A percentile compares a stretch with the other conserved stretches of the same genome.
Evolutionary conservation across 1,140 invertebrate genomes (phyloP).

Genomic region (Magallana angulata): DNA sequence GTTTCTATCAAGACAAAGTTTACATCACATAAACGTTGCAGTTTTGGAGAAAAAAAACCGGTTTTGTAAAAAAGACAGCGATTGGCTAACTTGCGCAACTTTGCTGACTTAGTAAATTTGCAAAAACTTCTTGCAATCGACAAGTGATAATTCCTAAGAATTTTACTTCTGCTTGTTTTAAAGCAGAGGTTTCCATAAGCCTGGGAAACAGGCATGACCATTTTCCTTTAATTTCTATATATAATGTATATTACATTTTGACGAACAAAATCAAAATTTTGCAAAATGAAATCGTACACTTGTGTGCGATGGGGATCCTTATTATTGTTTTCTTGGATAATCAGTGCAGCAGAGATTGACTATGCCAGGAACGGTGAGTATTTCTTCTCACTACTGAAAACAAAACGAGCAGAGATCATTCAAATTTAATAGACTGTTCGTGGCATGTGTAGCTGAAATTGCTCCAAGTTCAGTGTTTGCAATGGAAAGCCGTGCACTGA

Average conservation of each 20-base stretch:
- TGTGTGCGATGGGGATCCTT: conserved; percentile 8
- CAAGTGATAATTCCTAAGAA: neutral
- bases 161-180: conserved; percentile 6
- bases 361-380: conserved; percentile 32
- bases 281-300: conserved; percentile 8
- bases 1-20: neutral
- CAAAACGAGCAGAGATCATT: neutral
- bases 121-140: neutral
- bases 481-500: no score
- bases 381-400: neutral
- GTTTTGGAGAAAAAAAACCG: neutral
- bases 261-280: conserved; percentile 1
- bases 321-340: conserved; percentile 5
- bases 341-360: conserved; percentile 25
- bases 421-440: neutral
- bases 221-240: neutral
- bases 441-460: no score
- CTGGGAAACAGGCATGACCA: conserved; percentile 7
- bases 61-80: conserved; percentile 11
- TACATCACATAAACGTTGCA: neutral
- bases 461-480: no score
- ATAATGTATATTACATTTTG: conserved; percentile 1
- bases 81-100: neutral
- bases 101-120: neutral
- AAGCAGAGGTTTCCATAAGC: neutral